Evolutionary conservation across 2,113 vertebrate genomes (phyloP).

Genomic region (Willisornis vidua): DNA sequence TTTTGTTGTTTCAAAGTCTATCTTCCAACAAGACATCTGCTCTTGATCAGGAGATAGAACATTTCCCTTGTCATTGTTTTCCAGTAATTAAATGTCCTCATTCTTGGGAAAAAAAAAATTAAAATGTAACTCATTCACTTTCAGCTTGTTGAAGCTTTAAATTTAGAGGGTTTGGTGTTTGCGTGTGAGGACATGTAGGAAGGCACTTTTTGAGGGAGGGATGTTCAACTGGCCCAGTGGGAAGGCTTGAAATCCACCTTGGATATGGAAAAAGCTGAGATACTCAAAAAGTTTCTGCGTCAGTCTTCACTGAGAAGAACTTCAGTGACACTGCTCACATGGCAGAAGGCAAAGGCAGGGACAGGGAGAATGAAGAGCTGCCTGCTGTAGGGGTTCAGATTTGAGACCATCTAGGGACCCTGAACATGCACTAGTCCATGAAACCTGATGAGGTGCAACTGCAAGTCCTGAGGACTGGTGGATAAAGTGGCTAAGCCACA

Average conservation of each 20-base stretch:
- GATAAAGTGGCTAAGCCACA: neutral
- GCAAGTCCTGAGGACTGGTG: neutral
- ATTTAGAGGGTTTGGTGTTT: neutral
- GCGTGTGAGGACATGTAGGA: rapidly evolving
- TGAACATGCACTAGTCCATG: neutral
- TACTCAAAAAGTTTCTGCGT: neutral
- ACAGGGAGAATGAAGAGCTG: neutral
- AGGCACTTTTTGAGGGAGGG: neutral
- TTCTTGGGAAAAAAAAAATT: neutral
- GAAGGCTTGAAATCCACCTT: neutral
- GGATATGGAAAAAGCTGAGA: neutral
- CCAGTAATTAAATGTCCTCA: neutral
- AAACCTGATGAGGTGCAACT: neutral
- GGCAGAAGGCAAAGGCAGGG: neutral
- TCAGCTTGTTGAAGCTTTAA: neutral
- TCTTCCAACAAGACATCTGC: neutral
- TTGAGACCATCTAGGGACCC: neutral
- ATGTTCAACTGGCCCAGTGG: neutral
- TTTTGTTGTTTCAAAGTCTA: neutral
- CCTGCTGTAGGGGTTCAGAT: neutral
- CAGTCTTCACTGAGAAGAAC: neutral
- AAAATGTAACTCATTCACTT: neutral
- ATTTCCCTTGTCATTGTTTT: neutral
- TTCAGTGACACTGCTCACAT: neutral
- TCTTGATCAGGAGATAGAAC: neutral